Percentiles rank a stretch among this genome's conserved stretches.
phyloP scores from a whole-genome alignment of 2,113 vertebrate genomes.

The Cryptoleucopteryx plumbea region DNA sequence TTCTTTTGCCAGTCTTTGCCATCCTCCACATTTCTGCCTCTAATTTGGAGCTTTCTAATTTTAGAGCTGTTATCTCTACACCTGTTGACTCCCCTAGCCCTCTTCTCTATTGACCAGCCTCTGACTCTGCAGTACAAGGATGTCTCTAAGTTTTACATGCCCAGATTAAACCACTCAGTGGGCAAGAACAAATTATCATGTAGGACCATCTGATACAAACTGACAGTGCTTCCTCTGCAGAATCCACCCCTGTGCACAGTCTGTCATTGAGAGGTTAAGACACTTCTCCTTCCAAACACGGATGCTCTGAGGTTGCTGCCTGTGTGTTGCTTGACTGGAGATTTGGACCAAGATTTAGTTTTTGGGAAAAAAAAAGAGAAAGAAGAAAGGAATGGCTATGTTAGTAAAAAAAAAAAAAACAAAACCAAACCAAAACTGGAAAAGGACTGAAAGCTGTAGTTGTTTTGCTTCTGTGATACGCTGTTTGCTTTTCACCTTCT shows the following conservation, averaged over 20 bases:
- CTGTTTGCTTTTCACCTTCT: background rate
- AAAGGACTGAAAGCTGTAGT: background rate
- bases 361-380: background rate
- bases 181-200: background rate
- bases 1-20: background rate
- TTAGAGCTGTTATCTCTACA: background rate
- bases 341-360: background rate
- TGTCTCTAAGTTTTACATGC: background rate
- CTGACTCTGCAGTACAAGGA: background rate
- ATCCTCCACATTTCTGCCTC: background rate
- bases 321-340: background rate
- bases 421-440: background rate
- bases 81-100: background rate
- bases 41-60: background rate
- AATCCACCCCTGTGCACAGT: background rate
- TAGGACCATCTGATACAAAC: background rate
- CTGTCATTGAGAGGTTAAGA: background rate
- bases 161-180: background rate
- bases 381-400: background rate
- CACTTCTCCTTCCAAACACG: background rate
- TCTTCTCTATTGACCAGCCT: background rate
- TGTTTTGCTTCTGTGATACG: background rate
- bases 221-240: background rate
- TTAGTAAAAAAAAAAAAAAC: background rate
- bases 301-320: background rate